These are phyloP conservation scores for Sarcophaga carnaria DNA, from an alignment of 2,888 invertebrate genomes.

Conservation along the genomic window DNA sequence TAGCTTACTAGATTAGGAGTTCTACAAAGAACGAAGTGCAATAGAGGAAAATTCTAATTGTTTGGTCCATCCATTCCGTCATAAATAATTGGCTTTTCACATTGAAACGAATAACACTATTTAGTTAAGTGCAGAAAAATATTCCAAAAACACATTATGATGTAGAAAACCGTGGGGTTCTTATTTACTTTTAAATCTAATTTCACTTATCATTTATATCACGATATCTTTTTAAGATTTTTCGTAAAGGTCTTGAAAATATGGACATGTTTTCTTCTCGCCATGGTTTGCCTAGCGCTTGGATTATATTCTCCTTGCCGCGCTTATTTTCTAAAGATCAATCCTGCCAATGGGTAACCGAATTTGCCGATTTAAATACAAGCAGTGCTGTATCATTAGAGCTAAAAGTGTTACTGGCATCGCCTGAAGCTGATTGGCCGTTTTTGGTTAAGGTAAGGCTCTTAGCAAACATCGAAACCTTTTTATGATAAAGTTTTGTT, in stretches of 20 bases:
- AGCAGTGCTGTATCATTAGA: conserved; percentile 87
- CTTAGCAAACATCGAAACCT: neutral
- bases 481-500: neutral
- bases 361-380: conserved; percentile 83
- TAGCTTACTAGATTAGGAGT: no score
- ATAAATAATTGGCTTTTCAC: no score
- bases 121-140: no score
- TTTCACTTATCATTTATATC: neutral
- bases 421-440: conserved; percentile 91
- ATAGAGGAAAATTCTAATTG: no score
- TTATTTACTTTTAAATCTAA: neutral
- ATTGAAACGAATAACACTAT: no score
- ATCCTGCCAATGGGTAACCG: conserved; percentile 80
- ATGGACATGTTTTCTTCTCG: conserved; percentile 84
- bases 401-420: conserved; percentile 87
- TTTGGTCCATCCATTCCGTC: no score
- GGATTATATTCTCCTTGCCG: conserved; percentile 88
- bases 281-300: conserved; percentile 85
- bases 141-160: no score
- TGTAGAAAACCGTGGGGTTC: no score
- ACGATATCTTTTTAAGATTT: conserved; percentile 79
- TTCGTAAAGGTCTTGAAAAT: conserved; percentile 84
- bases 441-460: conserved; percentile 86
- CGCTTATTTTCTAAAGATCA: conserved; percentile 83
- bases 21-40: no score